phyloP scores from a whole-genome alignment of 1,140 invertebrate genomes.

The Archivesica marissinica region DNA sequence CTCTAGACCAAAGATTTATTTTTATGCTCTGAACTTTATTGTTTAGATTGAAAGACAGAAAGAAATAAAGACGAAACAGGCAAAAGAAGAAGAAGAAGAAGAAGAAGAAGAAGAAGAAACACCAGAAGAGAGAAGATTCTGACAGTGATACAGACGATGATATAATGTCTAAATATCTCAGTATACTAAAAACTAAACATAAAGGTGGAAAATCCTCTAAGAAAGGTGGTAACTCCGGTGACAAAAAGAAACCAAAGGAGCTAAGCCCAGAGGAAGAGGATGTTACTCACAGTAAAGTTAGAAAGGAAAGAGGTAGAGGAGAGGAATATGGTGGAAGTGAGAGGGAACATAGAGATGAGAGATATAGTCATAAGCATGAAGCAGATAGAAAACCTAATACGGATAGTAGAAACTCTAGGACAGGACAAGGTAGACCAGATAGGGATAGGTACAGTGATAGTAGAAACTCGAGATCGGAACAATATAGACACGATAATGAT shows the following conservation, averaged over 20 bases:
- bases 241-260: slow-evolving; percentile 34
- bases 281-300: neutral
- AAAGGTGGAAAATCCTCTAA: slow-evolving; percentile 28
- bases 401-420: neutral
- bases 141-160: slow-evolving; percentile 58
- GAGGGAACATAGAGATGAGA: neutral
- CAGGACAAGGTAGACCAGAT: neutral
- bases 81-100: no score
- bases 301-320: neutral
- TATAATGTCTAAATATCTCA: slow-evolving; percentile 56
- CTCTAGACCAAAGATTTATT: no score
- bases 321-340: neutral
- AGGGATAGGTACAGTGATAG: slow-evolving; percentile 7
- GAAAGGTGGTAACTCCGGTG: slow-evolving; percentile 11
- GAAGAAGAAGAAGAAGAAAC: slow-evolving; percentile 50
- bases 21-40: no score
- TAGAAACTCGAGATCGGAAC: neutral
- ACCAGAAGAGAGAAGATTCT: neutral
- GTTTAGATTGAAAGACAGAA: slow-evolving; percentile 57
- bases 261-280: neutral
- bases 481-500: no score
- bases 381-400: neutral
- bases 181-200: slow-evolving; percentile 52
- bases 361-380: neutral
- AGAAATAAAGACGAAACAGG: neutral